Conservation (phyloP, 2,888 invertebrate genomes). For the Chaetogeoica ovagalla region DNA sequence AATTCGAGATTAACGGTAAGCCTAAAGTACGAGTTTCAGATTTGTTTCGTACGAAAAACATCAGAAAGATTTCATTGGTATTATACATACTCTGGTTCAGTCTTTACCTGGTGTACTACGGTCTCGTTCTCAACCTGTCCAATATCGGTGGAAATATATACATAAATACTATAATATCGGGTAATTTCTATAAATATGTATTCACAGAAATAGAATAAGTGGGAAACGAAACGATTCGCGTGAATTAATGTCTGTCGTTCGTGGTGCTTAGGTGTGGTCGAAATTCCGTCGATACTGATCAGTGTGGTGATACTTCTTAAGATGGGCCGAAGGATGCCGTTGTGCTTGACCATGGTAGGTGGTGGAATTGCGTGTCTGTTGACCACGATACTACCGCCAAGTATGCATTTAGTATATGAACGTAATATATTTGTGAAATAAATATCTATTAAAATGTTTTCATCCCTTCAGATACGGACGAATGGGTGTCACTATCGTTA, state of each 20-base stretch:
- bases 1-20: conserved; percentile 52
- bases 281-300: conserved; percentile 76
- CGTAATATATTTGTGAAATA: neutral
- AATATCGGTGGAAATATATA: conserved; percentile 77
- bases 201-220: neutral
- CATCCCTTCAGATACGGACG: conserved; percentile 38
- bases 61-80: conserved; percentile 71
- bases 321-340: conserved; percentile 73
- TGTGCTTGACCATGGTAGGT: conserved; percentile 70
- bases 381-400: conserved; percentile 56
- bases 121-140: conserved; percentile 73
- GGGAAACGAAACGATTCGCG: neutral
- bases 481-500: conserved; percentile 72
- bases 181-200: conserved; percentile 60
- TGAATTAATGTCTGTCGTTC: neutral
- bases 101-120: conserved; percentile 78
- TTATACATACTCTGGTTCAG: conserved; percentile 76
- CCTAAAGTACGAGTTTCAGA: conserved; percentile 65
- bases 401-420: conserved; percentile 2
- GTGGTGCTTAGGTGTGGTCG: conserved; percentile 68
- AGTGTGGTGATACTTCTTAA: conserved; percentile 76
- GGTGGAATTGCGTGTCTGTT: conserved; percentile 73
- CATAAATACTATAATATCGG: conserved; percentile 63
- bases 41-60: conserved; percentile 68
- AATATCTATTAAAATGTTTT: neutral